These are phyloP conservation scores for Drosophila formosana DNA, from an alignment of 2,888 invertebrate genomes.

Conservation along the genomic window DNA sequence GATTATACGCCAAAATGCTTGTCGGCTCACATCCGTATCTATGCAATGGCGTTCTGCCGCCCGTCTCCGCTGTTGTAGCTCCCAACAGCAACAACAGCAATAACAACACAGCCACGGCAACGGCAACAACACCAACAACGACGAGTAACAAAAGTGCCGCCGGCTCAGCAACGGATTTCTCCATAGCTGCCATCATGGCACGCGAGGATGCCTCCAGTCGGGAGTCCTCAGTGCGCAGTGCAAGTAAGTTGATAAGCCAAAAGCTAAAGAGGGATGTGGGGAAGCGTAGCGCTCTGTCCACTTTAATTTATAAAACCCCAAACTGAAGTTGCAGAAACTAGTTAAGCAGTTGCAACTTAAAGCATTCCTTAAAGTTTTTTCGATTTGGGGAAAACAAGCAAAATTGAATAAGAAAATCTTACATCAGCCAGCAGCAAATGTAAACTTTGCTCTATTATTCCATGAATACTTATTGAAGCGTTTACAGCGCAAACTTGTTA, in stretches of 20 bases:
- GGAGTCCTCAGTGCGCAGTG: slow-evolving; percentile 82
- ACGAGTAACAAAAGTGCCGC: slow-evolving; percentile 81
- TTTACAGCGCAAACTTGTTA: neutral
- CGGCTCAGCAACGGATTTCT: slow-evolving; percentile 93
- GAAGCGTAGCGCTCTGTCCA: too few relatives aligned
- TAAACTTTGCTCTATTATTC: neutral
- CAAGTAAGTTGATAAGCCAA: slow-evolving; percentile 78
- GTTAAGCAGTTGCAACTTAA: too few relatives aligned
- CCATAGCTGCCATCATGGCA: slow-evolving; percentile 97
- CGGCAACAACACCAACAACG: slow-evolving; percentile 86
- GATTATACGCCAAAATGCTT: slow-evolving; percentile 67
- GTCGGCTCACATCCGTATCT: slow-evolving; percentile 83
- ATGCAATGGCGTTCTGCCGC: slow-evolving; percentile 75
- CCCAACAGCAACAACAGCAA: slow-evolving; percentile 52
- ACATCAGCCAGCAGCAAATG: neutral
- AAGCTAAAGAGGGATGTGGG: neutral
- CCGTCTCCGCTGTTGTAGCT: slow-evolving; percentile 61
- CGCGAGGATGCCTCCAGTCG: slow-evolving; percentile 86
- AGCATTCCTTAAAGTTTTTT: neutral
- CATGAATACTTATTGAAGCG: neutral
- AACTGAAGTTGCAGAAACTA: neutral
- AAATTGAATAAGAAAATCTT: neutral
- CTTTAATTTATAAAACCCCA: too few relatives aligned
- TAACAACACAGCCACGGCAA: slow-evolving; percentile 86
- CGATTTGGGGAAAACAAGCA: neutral